These are phyloP conservation scores for Drosophila lacertosa DNA, from an alignment of 1,140 invertebrate genomes.

Conservation along the genomic window DNA sequence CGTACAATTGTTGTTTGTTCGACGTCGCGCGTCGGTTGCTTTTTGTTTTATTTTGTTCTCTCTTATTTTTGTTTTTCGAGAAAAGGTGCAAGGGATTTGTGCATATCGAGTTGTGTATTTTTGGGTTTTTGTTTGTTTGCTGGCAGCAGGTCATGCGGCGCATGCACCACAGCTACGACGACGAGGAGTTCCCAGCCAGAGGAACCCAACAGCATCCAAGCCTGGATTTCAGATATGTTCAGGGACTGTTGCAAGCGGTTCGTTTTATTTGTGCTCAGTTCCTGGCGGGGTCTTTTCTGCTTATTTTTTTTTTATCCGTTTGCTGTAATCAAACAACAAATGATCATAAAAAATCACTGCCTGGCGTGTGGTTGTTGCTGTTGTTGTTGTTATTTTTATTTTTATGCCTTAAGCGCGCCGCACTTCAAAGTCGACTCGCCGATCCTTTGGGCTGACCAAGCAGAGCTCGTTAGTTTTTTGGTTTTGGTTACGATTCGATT, in stretches of 20 bases:
- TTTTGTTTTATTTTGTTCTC: slow-evolving; percentile 29
- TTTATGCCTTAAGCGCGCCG: slow-evolving; percentile 50
- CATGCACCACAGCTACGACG: slow-evolving; percentile 20
- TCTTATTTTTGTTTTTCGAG: slow-evolving; percentile 20
- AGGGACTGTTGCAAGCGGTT: slow-evolving; percentile 26
- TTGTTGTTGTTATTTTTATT: slow-evolving; percentile 28
- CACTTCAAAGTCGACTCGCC: slow-evolving; percentile 65
- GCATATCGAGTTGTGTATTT: slow-evolving; percentile 53
- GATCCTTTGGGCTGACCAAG: slow-evolving; percentile 48
- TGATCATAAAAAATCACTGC: slow-evolving; percentile 66
- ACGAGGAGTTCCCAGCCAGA: slow-evolving; percentile 22
- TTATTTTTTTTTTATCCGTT: slow-evolving; percentile 69
- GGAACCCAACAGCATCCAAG: slow-evolving; percentile 23
- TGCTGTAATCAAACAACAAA: slow-evolving; percentile 76
- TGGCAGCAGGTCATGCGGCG: slow-evolving; percentile 40
- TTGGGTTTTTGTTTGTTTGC: slow-evolving; percentile 47
- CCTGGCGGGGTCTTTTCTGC: slow-evolving; percentile 23
- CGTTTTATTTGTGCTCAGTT: slow-evolving; percentile 38
- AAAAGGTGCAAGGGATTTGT: slow-evolving; percentile 49
- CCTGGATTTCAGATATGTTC: slow-evolving; percentile 10
- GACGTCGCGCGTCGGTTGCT: slow-evolving; percentile 64
- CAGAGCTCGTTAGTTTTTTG: slow-evolving; percentile 59
- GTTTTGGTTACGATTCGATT: slow-evolving; percentile 24
- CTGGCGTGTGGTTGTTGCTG: neutral
- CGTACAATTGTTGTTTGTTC: slow-evolving; percentile 58